These are phyloP conservation scores for Syrmaticus mikado DNA, from an alignment of 2,113 vertebrate species.

Conservation along the genomic window DNA sequence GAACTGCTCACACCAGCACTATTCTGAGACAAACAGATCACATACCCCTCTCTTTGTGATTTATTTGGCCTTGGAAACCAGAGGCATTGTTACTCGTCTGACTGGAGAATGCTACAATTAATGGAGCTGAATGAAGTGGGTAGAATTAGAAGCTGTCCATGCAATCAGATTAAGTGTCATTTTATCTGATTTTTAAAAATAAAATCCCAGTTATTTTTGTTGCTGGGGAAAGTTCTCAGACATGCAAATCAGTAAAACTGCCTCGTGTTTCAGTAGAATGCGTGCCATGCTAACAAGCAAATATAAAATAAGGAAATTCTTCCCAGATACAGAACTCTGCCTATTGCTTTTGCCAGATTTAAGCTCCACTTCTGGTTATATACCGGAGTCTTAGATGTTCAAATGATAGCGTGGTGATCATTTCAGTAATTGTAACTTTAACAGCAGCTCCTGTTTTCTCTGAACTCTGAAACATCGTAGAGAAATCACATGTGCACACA, in stretches of 20 bases:
- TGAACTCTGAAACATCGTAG: background rate
- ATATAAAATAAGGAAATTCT: constrained; percentile 38
- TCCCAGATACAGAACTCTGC: constrained; percentile 31
- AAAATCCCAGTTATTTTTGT: constrained; percentile 18
- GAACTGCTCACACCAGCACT: background rate
- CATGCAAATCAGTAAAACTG: constrained; percentile 3
- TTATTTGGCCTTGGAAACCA: background rate
- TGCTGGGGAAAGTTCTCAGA: constrained; percentile 14
- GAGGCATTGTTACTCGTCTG: background rate
- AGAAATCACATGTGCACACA: background rate
- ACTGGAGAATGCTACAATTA: background rate
- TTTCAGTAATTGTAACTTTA: background rate
- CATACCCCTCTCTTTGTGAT: background rate
- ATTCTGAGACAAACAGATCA: background rate
- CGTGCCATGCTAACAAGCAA: background rate
- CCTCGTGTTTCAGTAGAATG: background rate
- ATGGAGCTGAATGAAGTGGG: background rate
- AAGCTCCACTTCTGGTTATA: background rate
- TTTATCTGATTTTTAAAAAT: background rate
- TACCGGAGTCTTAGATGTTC: background rate
- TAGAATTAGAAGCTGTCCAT: background rate
- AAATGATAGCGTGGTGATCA: background rate
- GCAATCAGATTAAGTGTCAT: background rate
- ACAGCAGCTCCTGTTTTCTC: background rate
- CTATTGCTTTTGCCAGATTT: constrained; percentile 8